phyloP scores from a whole-genome alignment of 2,113 vertebrate species.

The Paratilapia polleni region DNA sequence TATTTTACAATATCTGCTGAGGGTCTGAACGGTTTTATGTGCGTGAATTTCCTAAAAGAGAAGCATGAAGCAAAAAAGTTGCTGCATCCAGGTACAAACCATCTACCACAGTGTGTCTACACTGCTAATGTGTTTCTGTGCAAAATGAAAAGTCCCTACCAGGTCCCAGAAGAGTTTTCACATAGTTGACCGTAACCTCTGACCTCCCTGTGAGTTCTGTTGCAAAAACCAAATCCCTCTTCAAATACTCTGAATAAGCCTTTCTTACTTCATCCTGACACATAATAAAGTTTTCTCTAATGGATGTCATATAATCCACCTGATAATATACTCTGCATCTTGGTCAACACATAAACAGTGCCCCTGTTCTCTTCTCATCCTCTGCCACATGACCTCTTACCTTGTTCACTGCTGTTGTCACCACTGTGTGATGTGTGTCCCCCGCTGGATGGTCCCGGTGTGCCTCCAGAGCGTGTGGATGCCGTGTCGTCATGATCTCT shows the following conservation, averaged over 20 bases:
- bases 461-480: slow-evolving; percentile 96
- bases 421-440: slow-evolving; percentile 99
- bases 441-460: slow-evolving; percentile 96
- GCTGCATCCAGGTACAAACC: not conserved
- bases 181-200: slow-evolving; percentile 12
- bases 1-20: not conserved
- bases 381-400: slow-evolving; percentile 77
- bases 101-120: not conserved
- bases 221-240: not conserved
- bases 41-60: not conserved
- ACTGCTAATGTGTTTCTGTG: not conserved
- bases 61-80: not conserved
- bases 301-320: not conserved
- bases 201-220: not conserved
- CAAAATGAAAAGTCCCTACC: not conserved
- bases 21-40: not conserved
- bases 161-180: not conserved
- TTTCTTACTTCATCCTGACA: not conserved
- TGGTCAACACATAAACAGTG: not conserved
- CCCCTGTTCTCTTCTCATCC: not conserved
- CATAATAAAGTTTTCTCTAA: not conserved
- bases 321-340: not conserved
- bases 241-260: not conserved
- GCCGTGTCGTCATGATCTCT: slow-evolving; percentile 98
- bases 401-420: slow-evolving; percentile 99